Percentiles rank a stretch among this genome's conserved stretches.
Evolutionary conservation across 2,888 invertebrate genomes (phyloP).

Genomic region (Xestia xanthographa): DNA sequence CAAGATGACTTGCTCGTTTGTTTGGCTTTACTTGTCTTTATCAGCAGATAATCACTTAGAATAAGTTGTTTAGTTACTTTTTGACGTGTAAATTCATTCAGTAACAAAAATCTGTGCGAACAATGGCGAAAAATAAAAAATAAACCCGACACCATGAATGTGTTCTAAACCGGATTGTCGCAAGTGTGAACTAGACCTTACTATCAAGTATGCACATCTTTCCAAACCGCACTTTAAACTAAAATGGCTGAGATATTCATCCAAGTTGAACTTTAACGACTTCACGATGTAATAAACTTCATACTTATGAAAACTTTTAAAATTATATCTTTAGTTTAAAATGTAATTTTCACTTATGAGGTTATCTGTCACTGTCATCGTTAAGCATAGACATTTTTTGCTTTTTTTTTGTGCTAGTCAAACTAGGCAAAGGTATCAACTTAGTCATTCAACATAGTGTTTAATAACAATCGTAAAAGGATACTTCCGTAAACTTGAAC

Average conservation of each 20-base stretch:
- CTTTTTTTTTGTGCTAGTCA: not conserved
- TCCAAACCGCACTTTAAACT: constrained; percentile 47
- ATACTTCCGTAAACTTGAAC: constrained; percentile 51
- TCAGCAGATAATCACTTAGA: constrained; percentile 48
- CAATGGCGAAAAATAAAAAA: no score
- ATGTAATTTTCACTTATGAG: constrained; percentile 3
- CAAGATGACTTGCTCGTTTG: constrained; percentile 47
- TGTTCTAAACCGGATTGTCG: constrained; percentile 41
- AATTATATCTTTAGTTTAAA: not conserved
- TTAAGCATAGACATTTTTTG: constrained; percentile 2
- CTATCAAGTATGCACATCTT: constrained; percentile 53
- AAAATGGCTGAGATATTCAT: constrained; percentile 50
- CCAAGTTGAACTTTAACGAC: constrained; percentile 51
- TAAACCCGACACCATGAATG: constrained; percentile 52
- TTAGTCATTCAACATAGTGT: constrained; percentile 13
- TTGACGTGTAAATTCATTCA: constrained; percentile 61
- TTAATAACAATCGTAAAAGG: constrained; percentile 34
- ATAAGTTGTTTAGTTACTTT: constrained; percentile 53
- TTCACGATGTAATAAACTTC: constrained; percentile 35
- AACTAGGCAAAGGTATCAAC: constrained; percentile 10
- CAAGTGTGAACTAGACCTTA: constrained; percentile 36
- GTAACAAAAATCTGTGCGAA: constrained; percentile 30
- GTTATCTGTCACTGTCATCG: constrained; percentile 5
- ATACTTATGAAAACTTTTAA: constrained; percentile 24
- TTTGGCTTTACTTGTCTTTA: constrained; percentile 29